phyloP scores from a whole-genome alignment of 2,113 vertebrate genomes.

The Cheilinus undulatus region DNA sequence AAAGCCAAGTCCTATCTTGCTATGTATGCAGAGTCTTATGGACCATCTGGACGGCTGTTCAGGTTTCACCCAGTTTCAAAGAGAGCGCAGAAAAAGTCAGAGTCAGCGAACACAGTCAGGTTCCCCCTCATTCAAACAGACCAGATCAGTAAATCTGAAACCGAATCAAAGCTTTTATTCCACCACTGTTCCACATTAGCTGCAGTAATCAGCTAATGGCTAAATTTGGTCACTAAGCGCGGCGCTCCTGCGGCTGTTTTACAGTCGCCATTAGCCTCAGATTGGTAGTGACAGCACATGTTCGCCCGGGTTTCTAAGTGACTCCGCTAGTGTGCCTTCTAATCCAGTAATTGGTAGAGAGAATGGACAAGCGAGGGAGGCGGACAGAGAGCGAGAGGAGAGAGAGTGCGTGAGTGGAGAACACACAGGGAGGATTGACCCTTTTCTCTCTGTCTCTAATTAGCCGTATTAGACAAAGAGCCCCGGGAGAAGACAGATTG shows the following conservation, averaged over 20 bases:
- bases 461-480: slow-evolving; percentile 77
- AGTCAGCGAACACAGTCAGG: slow-evolving; percentile 6
- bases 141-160: slow-evolving; percentile 11
- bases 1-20: slow-evolving; percentile 71
- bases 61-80: slow-evolving; percentile 52
- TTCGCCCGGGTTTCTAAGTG: slow-evolving; percentile 62
- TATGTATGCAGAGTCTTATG: slow-evolving; percentile 64
- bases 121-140: not conserved
- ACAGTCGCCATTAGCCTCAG: slow-evolving; percentile 64
- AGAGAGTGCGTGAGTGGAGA: slow-evolving; percentile 15
- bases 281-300: slow-evolving; percentile 74
- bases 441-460: slow-evolving; percentile 73
- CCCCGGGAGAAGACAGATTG: slow-evolving; percentile 73
- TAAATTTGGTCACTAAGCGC: slow-evolving; percentile 56
- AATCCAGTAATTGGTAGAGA: slow-evolving; percentile 75
- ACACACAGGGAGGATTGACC: slow-evolving; percentile 63
- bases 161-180: slow-evolving; percentile 32
- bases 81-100: slow-evolving; percentile 27
- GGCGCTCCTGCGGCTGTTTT: slow-evolving; percentile 59
- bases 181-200: slow-evolving; percentile 54
- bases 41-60: slow-evolving; percentile 74
- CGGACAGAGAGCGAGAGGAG: not conserved
- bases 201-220: slow-evolving; percentile 79
- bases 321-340: slow-evolving; percentile 61
- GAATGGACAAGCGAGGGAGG: slow-evolving; percentile 15